Percentiles rank a stretch among this genome's conserved stretches.
phyloP scores from a whole-genome alignment of 2,113 vertebrate species.

The Saguinus imperator region DNA sequence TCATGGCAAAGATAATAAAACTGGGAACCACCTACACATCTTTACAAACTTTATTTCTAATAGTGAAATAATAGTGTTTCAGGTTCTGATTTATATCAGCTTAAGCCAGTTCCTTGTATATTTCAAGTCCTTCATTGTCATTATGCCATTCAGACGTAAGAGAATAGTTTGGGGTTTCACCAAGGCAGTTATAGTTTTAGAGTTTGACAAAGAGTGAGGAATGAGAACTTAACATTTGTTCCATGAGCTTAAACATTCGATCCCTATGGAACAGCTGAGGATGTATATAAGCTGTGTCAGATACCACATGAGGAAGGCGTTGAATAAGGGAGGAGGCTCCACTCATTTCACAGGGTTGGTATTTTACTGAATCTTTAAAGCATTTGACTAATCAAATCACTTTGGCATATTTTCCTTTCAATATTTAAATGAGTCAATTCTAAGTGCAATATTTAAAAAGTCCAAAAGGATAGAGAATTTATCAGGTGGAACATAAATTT shows the following conservation, averaged over 20 bases:
- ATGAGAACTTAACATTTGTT: neutral
- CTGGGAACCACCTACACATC: neutral
- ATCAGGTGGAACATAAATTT: neutral
- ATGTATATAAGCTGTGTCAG: neutral
- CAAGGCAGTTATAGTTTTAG: neutral
- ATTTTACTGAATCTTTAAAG: constrained; percentile 51
- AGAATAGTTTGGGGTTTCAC: neutral
- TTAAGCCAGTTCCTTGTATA: neutral
- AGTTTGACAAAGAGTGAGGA: neutral
- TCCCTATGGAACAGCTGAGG: neutral
- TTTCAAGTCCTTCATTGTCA: neutral
- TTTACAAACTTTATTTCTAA: neutral
- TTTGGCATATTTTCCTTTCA: constrained; percentile 36
- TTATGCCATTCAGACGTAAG: neutral
- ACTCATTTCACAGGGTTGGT: neutral
- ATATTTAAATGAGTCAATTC: constrained; percentile 57
- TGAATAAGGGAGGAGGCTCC: neutral
- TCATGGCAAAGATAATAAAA: constrained; percentile 7
- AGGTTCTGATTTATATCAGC: neutral
- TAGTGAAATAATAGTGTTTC: neutral
- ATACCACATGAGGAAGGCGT: neutral
- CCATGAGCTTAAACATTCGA: neutral
- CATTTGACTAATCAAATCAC: constrained; percentile 24
- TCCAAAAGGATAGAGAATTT: constrained; percentile 30
- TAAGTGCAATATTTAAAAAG: constrained; percentile 49